phyloP scores from a whole-genome alignment of 2,113 vertebrate genomes.

The Dolichotis patagonum region DNA sequence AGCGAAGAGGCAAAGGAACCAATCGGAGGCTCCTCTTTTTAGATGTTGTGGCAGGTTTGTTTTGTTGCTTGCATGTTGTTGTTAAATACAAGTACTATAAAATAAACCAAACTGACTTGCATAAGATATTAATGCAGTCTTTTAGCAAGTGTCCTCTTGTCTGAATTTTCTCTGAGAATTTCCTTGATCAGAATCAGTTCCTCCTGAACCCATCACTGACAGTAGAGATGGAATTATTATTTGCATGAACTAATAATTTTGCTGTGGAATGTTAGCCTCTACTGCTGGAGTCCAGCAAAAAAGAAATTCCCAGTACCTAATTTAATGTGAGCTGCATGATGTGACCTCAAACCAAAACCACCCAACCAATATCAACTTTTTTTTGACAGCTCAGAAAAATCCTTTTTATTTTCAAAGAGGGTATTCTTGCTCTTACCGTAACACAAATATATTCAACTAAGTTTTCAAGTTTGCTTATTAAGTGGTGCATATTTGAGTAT shows the following conservation, averaged over 20 bases:
- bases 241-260: neutral
- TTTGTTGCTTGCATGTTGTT: neutral
- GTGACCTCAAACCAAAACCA: neutral
- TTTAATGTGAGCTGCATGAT: neutral
- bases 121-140: neutral
- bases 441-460: slow-evolving; percentile 17
- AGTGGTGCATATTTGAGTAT: neutral
- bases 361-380: neutral
- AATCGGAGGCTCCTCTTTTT: neutral
- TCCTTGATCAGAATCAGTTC: neutral
- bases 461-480: slow-evolving; percentile 52
- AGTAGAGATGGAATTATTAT: neutral
- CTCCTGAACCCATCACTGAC: neutral
- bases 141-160: neutral
- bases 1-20: neutral
- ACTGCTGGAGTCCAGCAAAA: neutral
- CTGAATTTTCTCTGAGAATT: neutral
- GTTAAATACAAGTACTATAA: neutral
- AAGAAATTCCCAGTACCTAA: neutral
- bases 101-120: neutral
- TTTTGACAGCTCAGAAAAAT: neutral
- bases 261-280: neutral
- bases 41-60: neutral
- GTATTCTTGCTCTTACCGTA: neutral
- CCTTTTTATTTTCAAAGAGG: neutral